Base-by-base conservation (phyloP, 2,888 invertebrate genomes). In the Lordiphosa andalusiaca region DNA sequence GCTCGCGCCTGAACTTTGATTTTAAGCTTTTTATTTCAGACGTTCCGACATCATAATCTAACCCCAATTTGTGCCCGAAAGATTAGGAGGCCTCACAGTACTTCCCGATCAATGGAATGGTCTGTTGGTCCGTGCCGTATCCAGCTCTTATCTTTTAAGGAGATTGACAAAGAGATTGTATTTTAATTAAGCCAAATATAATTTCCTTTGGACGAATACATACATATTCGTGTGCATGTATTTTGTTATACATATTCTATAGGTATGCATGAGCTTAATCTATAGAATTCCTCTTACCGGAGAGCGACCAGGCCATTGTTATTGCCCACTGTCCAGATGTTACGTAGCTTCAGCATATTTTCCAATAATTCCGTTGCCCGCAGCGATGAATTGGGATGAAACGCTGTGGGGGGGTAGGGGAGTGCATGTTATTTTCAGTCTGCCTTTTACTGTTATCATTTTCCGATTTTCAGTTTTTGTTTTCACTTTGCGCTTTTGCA, bases 311-410 rank as follows among this genome's bases (percentile, higher is more conserved):
- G 50, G 49, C 56, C 64, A 52, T 64, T 69, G 54, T 49, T 62
- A 37, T 53, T 64, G 60, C 55, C 67, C 53, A 65, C 46, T 25
- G 63, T 67, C 61, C 62, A 50, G 39, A 82, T 67, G 52, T 84
- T 71, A 78, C 84, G 84, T 82, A 78, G 53, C 47, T 74, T 78
- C 48, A 78, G 53, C 78, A 78, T 78, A 30, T 66, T 77, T 78
- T 40, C n/a, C 56, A 55, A 37, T 7, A 55, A 30, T 49, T 53
- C 30, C 16, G 33, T 35, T 23, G 49, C 37, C 40, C 47, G 53
- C 53, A 62, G 44, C 56, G 40, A 41, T 33, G 40, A 33, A 44
- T 54, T 48, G 50, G 53, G 66, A 33, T 52, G 44, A 55, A 46
- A 54, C 74, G 55, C 78, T 82, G 78, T 62, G 63, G 59, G 56